These are phyloP conservation scores for Electrona antarctica DNA, from an alignment of 2,113 vertebrate species.

Conservation along the genomic window DNA sequence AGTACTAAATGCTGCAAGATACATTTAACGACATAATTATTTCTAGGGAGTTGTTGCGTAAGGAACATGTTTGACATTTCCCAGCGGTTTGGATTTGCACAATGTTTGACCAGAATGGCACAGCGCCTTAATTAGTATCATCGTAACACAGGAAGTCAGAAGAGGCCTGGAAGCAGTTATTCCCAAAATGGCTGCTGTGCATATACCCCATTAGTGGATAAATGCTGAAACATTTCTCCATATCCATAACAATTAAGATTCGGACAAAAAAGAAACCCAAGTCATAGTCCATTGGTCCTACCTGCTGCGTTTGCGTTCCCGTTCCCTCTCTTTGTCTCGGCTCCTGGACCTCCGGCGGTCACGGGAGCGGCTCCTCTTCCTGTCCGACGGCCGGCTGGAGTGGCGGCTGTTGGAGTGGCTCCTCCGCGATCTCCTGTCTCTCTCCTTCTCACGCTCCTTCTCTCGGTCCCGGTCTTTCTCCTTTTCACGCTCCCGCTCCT, in stretches of 20 bases:
- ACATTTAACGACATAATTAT: no score
- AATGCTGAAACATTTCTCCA: no score
- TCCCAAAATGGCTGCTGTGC: neutral
- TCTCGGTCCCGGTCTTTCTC: slow-evolving; percentile 71
- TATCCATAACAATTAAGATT: no score
- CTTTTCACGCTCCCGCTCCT: slow-evolving; percentile 83
- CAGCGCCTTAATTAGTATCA: no score
- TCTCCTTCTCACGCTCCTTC: slow-evolving; percentile 83
- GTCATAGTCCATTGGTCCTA: slow-evolving; percentile 40
- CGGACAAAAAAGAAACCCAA: no score
- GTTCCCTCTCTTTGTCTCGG: slow-evolving; percentile 86
- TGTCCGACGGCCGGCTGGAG: slow-evolving; percentile 91
- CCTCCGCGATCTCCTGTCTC: slow-evolving; percentile 88
- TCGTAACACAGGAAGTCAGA: no score
- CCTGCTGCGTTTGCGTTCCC: slow-evolving; percentile 93
- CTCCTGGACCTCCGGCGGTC: slow-evolving; percentile 95
- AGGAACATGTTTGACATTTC: no score
- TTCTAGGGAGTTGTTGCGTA: no score
- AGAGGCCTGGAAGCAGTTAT: neutral
- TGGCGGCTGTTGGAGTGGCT: slow-evolving; percentile 93
- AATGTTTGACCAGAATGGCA: no score
- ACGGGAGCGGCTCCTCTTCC: slow-evolving; percentile 90
- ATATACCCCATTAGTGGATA: neutral
- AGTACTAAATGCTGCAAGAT: no score
- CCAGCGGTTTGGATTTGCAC: no score